A percentile compares a stretch with the other conserved stretches of the same genome.
These are phyloP conservation scores for Phoebastria nigripes DNA, from an alignment of 2,797 vertebrate genomes.

Conservation along the genomic window DNA sequence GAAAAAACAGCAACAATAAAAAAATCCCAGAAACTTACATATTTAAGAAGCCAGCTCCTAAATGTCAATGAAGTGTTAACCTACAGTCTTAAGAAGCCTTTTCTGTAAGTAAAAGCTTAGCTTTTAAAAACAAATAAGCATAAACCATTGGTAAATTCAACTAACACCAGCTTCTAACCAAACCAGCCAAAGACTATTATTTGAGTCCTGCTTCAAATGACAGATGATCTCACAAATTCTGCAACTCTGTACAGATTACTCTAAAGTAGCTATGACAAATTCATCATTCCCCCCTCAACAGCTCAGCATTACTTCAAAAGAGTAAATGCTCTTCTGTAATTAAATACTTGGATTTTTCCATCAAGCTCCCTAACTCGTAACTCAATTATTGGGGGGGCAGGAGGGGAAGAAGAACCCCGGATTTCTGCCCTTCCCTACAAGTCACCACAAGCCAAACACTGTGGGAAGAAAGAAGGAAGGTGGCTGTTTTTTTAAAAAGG, in stretches of 20 bases:
- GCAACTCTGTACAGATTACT: background rate
- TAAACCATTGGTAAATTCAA: background rate
- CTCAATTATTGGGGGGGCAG: fast-evolving
- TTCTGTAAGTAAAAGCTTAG: background rate
- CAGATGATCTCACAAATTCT: background rate
- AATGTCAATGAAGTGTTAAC: background rate
- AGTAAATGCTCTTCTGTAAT: background rate
- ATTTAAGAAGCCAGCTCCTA: background rate
- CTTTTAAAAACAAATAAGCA: background rate
- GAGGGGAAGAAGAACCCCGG: background rate
- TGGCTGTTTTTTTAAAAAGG: fast-evolving
- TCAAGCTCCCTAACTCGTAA: background rate
- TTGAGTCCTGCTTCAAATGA: background rate
- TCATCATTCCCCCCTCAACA: background rate
- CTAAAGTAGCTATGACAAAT: background rate
- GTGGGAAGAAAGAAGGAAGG: background rate
- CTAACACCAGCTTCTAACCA: background rate
- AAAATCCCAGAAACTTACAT: background rate
- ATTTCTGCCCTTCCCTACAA: background rate
- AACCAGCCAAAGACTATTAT: background rate
- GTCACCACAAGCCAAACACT: background rate
- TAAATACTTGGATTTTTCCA: background rate
- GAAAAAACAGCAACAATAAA: background rate
- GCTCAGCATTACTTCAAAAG: background rate
- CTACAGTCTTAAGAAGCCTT: background rate